Base-by-base conservation (phyloP, 2,797 vertebrate genomes). In the Coranthus polyacanthus region DNA sequence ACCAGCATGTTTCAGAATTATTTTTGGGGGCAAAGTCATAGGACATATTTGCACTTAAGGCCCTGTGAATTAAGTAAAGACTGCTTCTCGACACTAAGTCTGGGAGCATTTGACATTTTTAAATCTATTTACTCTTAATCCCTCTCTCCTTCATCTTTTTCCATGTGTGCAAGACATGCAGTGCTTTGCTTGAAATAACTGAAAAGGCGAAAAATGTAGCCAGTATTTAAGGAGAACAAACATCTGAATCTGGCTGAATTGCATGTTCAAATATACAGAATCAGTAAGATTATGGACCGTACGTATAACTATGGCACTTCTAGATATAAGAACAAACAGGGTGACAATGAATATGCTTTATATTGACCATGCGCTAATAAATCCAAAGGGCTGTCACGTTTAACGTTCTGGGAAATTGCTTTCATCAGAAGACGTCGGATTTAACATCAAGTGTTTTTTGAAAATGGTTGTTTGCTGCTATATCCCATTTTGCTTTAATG, bases 401-500 rank as follows among this genome's bases (percentile, higher is more conserved):
- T n/a, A n/a, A 56, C 49, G 50, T 54, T 73, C 11, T 45, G 22
- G 17, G 15, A 55, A 72, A 55, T 37, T 47, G 20, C 12, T 9
- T 16, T 53, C 45, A 58, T 29, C 15, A 24, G 21, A 17, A 15
- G 17, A 62, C 29, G 10, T 60, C 38, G 24, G 49, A 45, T 21
- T 58, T 50, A 36, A 16, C n/a, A 20, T 42, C 10, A 18, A 55
- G 38, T 36, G n/a, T n/a, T n/a, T n/a, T n/a, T n/a, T n/a, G n/a
- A n/a, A n/a, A n/a, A n/a, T n/a, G n/a, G n/a, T n/a, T n/a, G n/a
- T n/a, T n/a, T n/a, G n/a, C n/a, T n/a, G n/a, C n/a, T n/a, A n/a
- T n/a, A n/a, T n/a, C n/a, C 51, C 41, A 55, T 71, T 68, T 57
- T 71, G 62, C 21, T 12, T 57, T 70, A 80, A 78, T 66, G 63